Evolutionary conservation across 1,140 invertebrate genomes (phyloP).

Genomic region (Drosophila baimaii): DNA sequence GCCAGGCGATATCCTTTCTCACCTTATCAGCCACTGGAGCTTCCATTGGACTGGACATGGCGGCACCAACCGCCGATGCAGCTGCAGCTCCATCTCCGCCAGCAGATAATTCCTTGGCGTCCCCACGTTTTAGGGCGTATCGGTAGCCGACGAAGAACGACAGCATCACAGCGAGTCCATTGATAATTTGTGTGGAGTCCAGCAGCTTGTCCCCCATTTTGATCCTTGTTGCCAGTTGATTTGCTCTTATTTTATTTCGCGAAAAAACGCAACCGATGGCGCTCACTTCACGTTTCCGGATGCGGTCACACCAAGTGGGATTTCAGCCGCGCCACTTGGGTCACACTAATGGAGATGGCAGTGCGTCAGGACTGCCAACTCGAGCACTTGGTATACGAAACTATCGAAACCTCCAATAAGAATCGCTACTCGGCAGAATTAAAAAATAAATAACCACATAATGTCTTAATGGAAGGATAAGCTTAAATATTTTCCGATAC

Average conservation of each 20-base stretch:
- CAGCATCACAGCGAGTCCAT: conserved; percentile 81
- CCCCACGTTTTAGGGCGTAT: conserved; percentile 75
- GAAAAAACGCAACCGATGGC: conserved; percentile 47
- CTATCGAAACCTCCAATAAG: too few relatives aligned
- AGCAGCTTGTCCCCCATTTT: conserved; percentile 78
- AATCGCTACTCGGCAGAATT: too few relatives aligned
- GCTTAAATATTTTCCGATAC: too few relatives aligned
- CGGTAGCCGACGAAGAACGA: conserved; percentile 84
- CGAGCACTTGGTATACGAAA: too few relatives aligned
- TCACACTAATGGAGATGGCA: conserved; percentile 3
- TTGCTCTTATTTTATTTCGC: conserved; percentile 30
- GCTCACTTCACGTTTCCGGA: conserved; percentile 44
- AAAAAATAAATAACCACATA: too few relatives aligned
- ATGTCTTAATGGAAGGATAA: too few relatives aligned
- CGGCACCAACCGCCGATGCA: conserved; percentile 25
- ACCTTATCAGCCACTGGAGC: conserved; percentile 64
- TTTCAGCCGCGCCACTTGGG: background rate
- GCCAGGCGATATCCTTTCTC: background rate
- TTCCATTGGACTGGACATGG: conserved; percentile 23
- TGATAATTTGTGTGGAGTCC: conserved; percentile 80
- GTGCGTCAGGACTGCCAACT: background rate
- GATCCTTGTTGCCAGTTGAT: background rate
- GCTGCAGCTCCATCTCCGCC: conserved; percentile 36
- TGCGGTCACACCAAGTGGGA: conserved; percentile 26
- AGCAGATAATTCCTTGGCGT: conserved; percentile 49